phyloP scores from a whole-genome alignment of 2,113 vertebrate species.

The Cyphomyrus discorhynchus region DNA sequence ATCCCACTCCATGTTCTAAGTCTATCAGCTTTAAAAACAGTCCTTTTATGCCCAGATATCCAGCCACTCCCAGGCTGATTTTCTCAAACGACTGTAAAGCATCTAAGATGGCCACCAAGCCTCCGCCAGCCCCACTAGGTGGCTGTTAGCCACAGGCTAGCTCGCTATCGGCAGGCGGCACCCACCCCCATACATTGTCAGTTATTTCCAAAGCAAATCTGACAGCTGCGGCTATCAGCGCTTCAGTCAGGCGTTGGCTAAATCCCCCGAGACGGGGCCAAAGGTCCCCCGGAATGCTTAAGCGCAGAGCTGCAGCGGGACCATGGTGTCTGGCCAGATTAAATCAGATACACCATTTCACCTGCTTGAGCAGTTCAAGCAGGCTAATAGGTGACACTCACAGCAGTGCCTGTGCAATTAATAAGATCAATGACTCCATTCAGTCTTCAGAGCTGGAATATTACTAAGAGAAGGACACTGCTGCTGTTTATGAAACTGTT shows the following conservation, averaged over 20 bases:
- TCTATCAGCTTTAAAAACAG: neutral
- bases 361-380: neutral
- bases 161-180: neutral
- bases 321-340: neutral
- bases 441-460: neutral
- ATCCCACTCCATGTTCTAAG: neutral
- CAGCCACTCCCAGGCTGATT: neutral
- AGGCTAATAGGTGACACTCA: neutral
- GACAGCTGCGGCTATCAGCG: neutral
- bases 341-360: neutral
- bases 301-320: neutral
- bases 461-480: neutral
- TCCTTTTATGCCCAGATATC: neutral
- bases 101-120: neutral
- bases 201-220: slow-evolving; percentile 1
- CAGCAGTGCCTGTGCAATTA: neutral
- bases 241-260: neutral
- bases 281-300: slow-evolving; percentile 1
- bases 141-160: neutral
- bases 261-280: neutral
- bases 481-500: neutral
- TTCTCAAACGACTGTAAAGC: neutral
- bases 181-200: neutral
- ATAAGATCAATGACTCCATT: neutral
- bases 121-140: neutral